Base-by-base conservation (phyloP, 1,140 invertebrate genomes). In the Danaus melanippus region DNA sequence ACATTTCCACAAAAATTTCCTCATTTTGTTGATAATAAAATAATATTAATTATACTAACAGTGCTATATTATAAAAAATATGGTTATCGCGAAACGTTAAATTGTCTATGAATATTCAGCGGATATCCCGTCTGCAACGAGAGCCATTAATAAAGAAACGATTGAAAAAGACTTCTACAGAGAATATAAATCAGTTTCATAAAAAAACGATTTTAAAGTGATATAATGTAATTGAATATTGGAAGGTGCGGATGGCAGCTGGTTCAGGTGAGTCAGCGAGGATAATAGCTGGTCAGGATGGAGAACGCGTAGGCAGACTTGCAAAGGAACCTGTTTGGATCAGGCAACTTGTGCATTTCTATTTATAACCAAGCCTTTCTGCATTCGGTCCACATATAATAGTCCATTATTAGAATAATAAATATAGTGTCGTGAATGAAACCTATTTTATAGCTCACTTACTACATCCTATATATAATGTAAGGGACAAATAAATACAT, bases 281-380 rank as follows among this genome's bases (percentile, higher is more conserved):
- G 66, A 70, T 71, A 71, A 73, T 66, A 64, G 56, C 60, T 66
- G 79, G 76, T 76, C 69, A 81, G 64, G 79, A 79, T 77, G 60
- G 65, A 62, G 64, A 59, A 52, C 68, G 74, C 69, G 79, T 83
- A 76, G 79, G 79, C 67, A 67, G 67, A 74, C 74, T 77, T 75
- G 74, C 61, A 76, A 66, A 66, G 68, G 73, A 85, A 85, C 82
- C 82, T 80, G 82, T 85, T 85, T 77, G 69, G 75, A 78, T 81
- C 78, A 75, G 74, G 67, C 71, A 84, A 84, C 81, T 82, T 71
- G 71, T 77, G 68, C 76, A 70, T 65, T 76, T 78, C 76, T 82
- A 84, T 85, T 83, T 80, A 83, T 80, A 85, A 67, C 74, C 62
- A 49, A 64, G 60, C 62, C 64, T 75, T 76, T 73, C 67, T 82